These are phyloP conservation scores for Camelus bactrianus DNA, from an alignment of 2,113 vertebrate genomes.

Conservation along the genomic window DNA sequence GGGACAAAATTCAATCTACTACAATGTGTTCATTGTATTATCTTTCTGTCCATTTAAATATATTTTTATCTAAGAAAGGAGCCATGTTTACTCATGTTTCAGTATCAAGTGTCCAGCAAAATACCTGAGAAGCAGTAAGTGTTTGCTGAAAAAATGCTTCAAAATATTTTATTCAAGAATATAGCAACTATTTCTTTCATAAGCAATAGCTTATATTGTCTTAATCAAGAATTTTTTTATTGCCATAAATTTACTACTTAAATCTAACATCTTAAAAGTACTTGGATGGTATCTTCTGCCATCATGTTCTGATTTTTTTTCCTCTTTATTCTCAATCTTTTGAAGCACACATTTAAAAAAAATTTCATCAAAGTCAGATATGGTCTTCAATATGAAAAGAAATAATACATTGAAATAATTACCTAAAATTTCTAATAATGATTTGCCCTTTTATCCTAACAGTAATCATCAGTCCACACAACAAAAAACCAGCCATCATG, in stretches of 20 bases:
- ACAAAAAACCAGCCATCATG: slow-evolving; percentile 19
- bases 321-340: background rate
- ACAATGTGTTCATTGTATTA: background rate
- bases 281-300: background rate
- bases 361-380: slow-evolving; percentile 46
- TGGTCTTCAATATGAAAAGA: slow-evolving; percentile 35
- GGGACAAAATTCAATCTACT: background rate
- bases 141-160: background rate
- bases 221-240: background rate
- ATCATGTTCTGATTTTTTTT: background rate
- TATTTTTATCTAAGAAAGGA: background rate
- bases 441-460: slow-evolving; percentile 53
- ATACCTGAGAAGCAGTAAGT: background rate
- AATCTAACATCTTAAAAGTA: background rate
- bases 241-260: background rate
- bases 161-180: background rate
- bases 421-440: slow-evolving; percentile 62
- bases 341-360: background rate
- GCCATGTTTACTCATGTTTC: background rate
- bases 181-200: background rate
- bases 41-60: background rate
- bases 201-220: background rate
- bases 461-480: background rate
- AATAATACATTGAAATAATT: slow-evolving; percentile 69
- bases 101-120: background rate